These are phyloP conservation scores for Lochmaea capreae DNA, from an alignment of 2,888 invertebrate genomes.

Conservation along the genomic window DNA sequence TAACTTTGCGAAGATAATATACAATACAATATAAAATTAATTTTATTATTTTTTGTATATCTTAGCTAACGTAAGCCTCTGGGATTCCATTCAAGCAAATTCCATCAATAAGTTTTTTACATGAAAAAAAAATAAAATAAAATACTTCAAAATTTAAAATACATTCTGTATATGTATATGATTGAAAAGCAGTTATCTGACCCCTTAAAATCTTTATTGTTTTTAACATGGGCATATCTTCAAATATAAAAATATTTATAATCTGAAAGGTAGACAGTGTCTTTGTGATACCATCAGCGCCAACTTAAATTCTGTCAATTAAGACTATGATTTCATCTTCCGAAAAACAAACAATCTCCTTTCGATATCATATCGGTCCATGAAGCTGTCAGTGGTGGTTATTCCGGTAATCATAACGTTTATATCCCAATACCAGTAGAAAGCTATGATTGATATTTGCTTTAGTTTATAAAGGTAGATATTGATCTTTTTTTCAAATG, in stretches of 20 bases:
- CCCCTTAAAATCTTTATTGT: background rate
- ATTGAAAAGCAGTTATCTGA: background rate
- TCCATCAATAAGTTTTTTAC: too few relatives aligned
- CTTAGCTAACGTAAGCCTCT: too few relatives aligned
- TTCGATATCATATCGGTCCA: slow-evolving; percentile 30
- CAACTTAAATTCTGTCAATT: slow-evolving; percentile 54
- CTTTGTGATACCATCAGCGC: slow-evolving; percentile 55
- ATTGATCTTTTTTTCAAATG: background rate
- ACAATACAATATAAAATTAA: too few relatives aligned
- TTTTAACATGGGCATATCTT: slow-evolving; percentile 47
- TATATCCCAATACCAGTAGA: slow-evolving; percentile 15
- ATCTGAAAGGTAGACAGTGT: slow-evolving; percentile 48
- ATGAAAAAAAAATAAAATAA: too few relatives aligned
- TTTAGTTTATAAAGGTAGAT: background rate
- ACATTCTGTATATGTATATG: background rate
- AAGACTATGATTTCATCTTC: slow-evolving; percentile 41
- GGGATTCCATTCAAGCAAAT: too few relatives aligned
- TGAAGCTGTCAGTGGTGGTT: slow-evolving; percentile 38
- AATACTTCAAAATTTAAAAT: background rate
- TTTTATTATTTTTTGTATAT: too few relatives aligned
- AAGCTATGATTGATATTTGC: slow-evolving; percentile 9
- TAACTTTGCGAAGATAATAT: too few relatives aligned
- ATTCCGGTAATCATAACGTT: slow-evolving; percentile 40
- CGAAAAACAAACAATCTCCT: slow-evolving; percentile 35
- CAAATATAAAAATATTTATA: slow-evolving; percentile 58